Evolutionary conservation across 1,140 invertebrate species (phyloP), one percentile per base, ranked within the genome.

Genomic region (Harpegnathos saltator): DNA sequence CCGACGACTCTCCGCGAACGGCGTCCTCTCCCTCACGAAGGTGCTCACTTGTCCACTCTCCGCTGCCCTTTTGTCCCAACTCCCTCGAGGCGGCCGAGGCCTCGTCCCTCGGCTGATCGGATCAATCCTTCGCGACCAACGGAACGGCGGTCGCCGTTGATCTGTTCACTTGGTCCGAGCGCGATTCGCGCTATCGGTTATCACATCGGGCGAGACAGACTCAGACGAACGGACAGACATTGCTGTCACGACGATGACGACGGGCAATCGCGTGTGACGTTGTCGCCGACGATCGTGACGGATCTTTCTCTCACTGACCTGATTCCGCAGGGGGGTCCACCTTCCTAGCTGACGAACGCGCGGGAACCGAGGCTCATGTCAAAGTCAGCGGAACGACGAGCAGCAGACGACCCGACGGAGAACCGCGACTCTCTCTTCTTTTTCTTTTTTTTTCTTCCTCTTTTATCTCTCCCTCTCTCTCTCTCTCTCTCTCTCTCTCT

Each of bases 351-450:
- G 83, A 82, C 74, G 81, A 85, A 89, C 83, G 85, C 85, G 89
- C 85, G 82, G 84, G 86, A 90, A 89, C 87, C 89, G 85, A 87
- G 85, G 83, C 87, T 90, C 89, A 90, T 90, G 82, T 81, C 81
- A 86, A 85, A 66, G 59, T 83, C 75, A 78, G 80, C 84, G 74
- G 80, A 65, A 66, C 75, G 74, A 78, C 77, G 44, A 88, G n/a
- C 72, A 81, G 72, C 77, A 66, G 77, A 84, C 82, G 77, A 84
- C 82, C 89, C 84, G 87, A 84, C 75, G 85, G 52, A 80, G 75
- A 58, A 87, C 63, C 68, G 84, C 84, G 81, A 69, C 44, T 74
- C 50, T 78, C 38, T 44, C 38, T 44, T n/a, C n/a, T n/a, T n/a
- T n/a, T n/a, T n/a, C n/a, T n/a, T n/a, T n/a, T n/a, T n/a, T n/a